Percentiles rank a stretch among this genome's conserved stretches.
These are phyloP conservation scores for Macrosiphum euphorbiae DNA, from an alignment of 2,888 invertebrate species.

Conservation along the genomic window DNA sequence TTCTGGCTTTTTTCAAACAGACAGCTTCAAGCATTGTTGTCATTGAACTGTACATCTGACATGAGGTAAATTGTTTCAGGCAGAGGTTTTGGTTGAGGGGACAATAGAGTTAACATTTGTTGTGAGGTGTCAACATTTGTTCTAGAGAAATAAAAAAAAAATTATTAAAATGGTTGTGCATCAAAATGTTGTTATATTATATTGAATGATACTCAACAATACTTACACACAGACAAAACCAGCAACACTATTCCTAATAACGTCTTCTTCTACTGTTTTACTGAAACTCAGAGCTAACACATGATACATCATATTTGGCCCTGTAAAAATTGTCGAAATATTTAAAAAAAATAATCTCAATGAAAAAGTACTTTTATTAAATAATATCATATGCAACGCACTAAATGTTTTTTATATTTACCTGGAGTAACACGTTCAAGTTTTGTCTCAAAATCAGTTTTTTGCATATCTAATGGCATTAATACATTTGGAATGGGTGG, in stretches of 20 bases:
- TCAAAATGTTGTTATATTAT: neutral
- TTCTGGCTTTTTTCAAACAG: neutral
- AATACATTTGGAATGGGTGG: constrained; percentile 94
- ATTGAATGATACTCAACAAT: constrained; percentile 43
- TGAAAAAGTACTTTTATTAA: neutral
- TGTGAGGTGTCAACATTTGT: constrained; percentile 91
- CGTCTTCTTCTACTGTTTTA: constrained; percentile 84
- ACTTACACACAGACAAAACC: constrained; percentile 95
- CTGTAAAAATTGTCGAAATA: constrained; percentile 66
- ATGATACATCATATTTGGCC: constrained; percentile 84
- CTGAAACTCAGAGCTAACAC: constrained; percentile 91
- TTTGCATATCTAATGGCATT: constrained; percentile 95
- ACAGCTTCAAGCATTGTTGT: constrained; percentile 72
- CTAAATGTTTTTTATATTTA: constrained; percentile 66
- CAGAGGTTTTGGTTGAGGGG: constrained; percentile 93
- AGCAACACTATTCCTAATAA: constrained; percentile 87
- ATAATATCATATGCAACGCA: neutral
- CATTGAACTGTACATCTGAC: constrained; percentile 96
- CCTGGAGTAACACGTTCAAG: constrained; percentile 85
- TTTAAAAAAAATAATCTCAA: neutral
- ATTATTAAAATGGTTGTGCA: neutral
- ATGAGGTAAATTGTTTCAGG: constrained; percentile 88
- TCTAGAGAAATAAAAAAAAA: constrained; percentile 73
- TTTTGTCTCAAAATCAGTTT: constrained; percentile 91
- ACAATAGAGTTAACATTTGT: constrained; percentile 88